Percentiles rank a stretch among this genome's conserved stretches.
phyloP scores from a whole-genome alignment of 2,113 vertebrate genomes.

The Capreolus pygargus region DNA sequence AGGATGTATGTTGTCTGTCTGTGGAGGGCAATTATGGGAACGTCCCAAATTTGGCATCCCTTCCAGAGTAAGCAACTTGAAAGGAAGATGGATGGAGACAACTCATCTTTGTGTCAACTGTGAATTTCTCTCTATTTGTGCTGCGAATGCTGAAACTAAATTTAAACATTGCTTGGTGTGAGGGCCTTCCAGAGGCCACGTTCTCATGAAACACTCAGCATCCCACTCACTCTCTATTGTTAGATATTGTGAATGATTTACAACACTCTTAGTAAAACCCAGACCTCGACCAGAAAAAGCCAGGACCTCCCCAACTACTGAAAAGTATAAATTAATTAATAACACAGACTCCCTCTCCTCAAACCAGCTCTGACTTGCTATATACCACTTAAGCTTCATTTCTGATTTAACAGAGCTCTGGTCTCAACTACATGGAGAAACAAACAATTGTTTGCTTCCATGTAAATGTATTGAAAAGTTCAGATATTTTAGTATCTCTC shows the following conservation, averaged over 20 bases:
- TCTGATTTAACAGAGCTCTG: background rate
- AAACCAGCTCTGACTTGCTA: background rate
- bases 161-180: slow-evolving; percentile 44
- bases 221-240: background rate
- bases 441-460: background rate
- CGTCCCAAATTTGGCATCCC: background rate
- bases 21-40: slow-evolving; percentile 2
- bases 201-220: slow-evolving; percentile 12
- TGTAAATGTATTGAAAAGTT: background rate
- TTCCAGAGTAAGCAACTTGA: slow-evolving; percentile 48
- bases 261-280: background rate
- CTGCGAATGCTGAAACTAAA: slow-evolving; percentile 45
- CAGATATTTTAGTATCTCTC: background rate
- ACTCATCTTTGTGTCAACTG: slow-evolving; percentile 48
- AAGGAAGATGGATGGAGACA: slow-evolving; percentile 52
- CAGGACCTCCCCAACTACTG: background rate
- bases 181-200: slow-evolving; percentile 45
- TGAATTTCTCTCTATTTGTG: slow-evolving; percentile 54
- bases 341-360: background rate
- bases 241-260: background rate
- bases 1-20: background rate
- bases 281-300: background rate
- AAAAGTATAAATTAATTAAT: background rate
- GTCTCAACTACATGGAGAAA: background rate
- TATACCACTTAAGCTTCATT: background rate